Conservation (phyloP, 92 coral and sea anemone species). For the Epizoanthus illoricatus region DNA sequence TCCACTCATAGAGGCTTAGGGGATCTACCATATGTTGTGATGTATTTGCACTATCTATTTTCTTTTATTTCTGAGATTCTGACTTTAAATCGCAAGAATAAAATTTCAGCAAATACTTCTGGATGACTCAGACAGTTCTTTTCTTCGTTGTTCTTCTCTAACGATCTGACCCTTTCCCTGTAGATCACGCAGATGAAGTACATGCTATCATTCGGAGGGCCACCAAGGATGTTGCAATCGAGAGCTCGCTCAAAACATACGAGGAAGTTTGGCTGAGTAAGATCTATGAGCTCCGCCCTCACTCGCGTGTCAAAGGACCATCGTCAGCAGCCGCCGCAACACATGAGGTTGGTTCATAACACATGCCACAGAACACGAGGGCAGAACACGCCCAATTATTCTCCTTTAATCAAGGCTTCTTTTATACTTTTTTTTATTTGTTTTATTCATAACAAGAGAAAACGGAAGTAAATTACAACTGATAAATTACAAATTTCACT, state of each 20-base stretch:
- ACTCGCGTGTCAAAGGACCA: constrained; percentile 79
- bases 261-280: constrained; percentile 99
- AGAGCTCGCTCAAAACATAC: constrained; percentile 93
- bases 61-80: no score
- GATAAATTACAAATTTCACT: no score
- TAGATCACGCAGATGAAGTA: constrained; percentile 97
- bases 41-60: no score
- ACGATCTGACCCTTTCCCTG: neutral
- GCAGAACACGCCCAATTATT: neutral
- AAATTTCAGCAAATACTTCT: no score
- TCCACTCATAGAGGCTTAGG: no score
- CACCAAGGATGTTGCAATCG: constrained; percentile 97
- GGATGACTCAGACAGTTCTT: no score
- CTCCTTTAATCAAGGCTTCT: neutral
- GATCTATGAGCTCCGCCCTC: constrained; percentile 87
- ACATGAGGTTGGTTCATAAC: constrained; percentile 69
- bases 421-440: neutral
- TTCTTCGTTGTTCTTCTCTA: no score
- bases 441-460: neutral
- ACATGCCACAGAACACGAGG: neutral
- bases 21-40: no score
- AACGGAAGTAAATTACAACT: no score
- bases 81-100: no score
- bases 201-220: constrained; percentile 97
- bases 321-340: constrained; percentile 82